Base-by-base conservation (phyloP, 2,888 invertebrate genomes). In the Leptura quadrifasciata region DNA sequence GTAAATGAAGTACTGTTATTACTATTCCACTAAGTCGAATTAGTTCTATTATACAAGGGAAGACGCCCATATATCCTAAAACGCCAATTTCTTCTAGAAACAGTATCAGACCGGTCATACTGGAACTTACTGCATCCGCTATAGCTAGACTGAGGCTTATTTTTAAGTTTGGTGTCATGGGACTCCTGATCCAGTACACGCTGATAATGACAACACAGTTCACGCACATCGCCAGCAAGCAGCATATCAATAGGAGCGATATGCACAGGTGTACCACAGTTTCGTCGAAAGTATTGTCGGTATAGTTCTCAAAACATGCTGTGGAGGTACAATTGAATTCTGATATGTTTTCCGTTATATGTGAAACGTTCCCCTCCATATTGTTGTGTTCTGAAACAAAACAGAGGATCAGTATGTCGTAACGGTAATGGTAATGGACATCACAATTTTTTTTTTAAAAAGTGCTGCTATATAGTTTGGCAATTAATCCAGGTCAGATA, bases 1-100 rank as follows among this genome's bases (percentile, higher is more conserved):
- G 87, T 2, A 94, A 90, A 84, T 94, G 94, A 58, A 91, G 88
- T 12, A 93, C 92, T 0, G 93, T 92, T 18, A 92, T 91, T 58
- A 93, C 90, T 72, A 94, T 90, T 2, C 92, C 92, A 18, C 92
- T 92, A 72, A 93, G 87, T 75, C 93, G 86, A 74, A 90, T 85
- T 31, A 89, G 88, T 82, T 91, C 91, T n/a, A 91, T 80, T 8
- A 85, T 70, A 67, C 72, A 79, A 12, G 76, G 75, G 12, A 83
- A 73, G 8, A 80, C 75, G 1, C 82, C 82, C 52, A 78, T 31
- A 9, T 75, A 47, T 58, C 70, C 57, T 9, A 54, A n/a, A 18
- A 79, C 54, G 20, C 74, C 35, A 8, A 78, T 64, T 21, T 75
- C 78, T 5, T 80, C 77, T 24, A 81, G 71, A n/a, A 82, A 73